phyloP scores from a whole-genome alignment of 1,140 invertebrate genomes.

The Hydropsyche tenuis region DNA sequence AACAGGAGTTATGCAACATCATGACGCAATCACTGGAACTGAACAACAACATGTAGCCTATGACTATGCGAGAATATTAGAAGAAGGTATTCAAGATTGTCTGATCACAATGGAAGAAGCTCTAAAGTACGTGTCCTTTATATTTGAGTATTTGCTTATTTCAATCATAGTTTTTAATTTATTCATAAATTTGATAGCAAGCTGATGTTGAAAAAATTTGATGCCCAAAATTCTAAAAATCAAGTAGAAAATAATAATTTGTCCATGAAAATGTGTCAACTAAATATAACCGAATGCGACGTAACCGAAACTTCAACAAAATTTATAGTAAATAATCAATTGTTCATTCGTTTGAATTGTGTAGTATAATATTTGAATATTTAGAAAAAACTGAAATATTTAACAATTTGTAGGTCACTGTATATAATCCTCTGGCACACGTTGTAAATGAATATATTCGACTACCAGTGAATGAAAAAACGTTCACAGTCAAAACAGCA shows the following conservation, averaged over 20 bases:
- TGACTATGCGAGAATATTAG: conserved; percentile 74
- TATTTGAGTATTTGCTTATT: conserved; percentile 42
- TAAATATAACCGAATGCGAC: conserved; percentile 42
- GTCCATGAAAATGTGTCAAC: conserved; percentile 36
- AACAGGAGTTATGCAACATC: conserved; percentile 71
- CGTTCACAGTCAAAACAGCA: conserved; percentile 10
- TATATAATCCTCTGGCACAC: conserved; percentile 31
- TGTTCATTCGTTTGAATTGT: too few species aligned
- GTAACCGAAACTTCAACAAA: conserved; percentile 65
- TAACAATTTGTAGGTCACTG: conserved; percentile 18
- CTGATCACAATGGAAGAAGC: conserved; percentile 59
- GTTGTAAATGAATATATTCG: conserved; percentile 4
- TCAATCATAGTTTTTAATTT: not conserved
- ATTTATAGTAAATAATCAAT: conserved; percentile 64
- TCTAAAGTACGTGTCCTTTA: conserved; percentile 64
- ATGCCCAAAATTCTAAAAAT: not conserved
- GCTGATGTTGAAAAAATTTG: conserved; percentile 34
- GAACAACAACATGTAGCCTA: conserved; percentile 75
- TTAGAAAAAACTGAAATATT: not conserved
- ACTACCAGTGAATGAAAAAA: conserved; percentile 7
- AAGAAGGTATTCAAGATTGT: conserved; percentile 66
- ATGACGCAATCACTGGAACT: conserved; percentile 72
- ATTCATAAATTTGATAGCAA: conserved; percentile 29
- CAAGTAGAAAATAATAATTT: conserved; percentile 26
- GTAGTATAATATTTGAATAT: conserved; percentile 1